Conservation (phyloP, 2,113 vertebrate species). For the Nyctereutes procyonoides region DNA sequence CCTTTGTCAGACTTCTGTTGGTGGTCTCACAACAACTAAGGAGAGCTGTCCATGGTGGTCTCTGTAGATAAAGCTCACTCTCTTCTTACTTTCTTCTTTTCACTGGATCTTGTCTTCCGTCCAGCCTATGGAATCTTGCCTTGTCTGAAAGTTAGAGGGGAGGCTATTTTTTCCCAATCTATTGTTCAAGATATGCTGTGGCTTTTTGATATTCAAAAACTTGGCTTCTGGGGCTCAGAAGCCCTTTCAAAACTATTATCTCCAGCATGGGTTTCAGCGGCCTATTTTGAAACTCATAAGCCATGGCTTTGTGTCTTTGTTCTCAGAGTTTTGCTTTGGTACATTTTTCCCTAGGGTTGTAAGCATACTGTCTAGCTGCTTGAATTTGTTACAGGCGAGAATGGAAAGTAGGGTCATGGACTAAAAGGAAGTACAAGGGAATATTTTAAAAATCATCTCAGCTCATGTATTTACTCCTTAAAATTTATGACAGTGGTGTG, state of each 20-base stretch:
- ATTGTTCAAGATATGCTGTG: conserved; percentile 13
- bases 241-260: conserved; percentile 66
- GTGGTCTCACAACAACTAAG: background rate
- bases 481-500: conserved; percentile 28
- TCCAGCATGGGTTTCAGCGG: conserved; percentile 58
- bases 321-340: conserved; percentile 63
- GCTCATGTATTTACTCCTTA: conserved; percentile 64
- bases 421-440: conserved; percentile 10
- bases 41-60: background rate
- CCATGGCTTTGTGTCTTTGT: conserved; percentile 63
- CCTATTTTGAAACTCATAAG: conserved; percentile 70
- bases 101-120: background rate
- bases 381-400: background rate
- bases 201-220: conserved; percentile 68
- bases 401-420: conserved; percentile 45
- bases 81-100: background rate
- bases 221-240: conserved; percentile 55
- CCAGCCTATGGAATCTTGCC: background rate
- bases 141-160: background rate
- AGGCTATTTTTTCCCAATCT: background rate
- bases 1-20: background rate
- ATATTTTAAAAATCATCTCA: conserved; percentile 51
- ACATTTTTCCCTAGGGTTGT: conserved; percentile 32
- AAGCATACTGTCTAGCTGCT: conserved; percentile 13
- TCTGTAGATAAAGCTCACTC: background rate